Evolutionary conservation across 2,113 vertebrate species (phyloP).

Genomic region (Tylochromis polylepis): DNA sequence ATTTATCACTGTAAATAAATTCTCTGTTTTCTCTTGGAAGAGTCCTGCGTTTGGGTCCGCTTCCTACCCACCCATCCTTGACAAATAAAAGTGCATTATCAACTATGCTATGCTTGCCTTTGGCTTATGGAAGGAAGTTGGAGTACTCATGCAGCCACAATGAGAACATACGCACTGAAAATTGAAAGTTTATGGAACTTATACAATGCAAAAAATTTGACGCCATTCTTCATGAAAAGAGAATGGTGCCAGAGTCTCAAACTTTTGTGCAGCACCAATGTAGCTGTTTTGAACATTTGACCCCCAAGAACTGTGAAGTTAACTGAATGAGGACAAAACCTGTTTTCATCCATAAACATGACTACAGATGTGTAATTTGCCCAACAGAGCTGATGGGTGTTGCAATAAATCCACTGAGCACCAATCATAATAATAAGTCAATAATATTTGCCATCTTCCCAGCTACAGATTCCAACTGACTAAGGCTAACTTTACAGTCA

Average conservation of each 20-base stretch:
- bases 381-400: not conserved
- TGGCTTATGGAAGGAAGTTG: not conserved
- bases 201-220: not conserved
- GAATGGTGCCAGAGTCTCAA: not conserved
- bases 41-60: too few species aligned
- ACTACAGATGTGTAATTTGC: too few species aligned
- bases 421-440: not conserved
- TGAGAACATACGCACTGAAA: rapidly evolving
- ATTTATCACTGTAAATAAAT: too few species aligned
- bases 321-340: not conserved
- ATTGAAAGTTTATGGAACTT: not conserved
- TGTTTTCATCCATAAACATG: not conserved
- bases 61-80: too few species aligned
- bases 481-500: not conserved
- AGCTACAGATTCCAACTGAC: not conserved
- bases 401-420: not conserved
- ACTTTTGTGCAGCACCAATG: not conserved
- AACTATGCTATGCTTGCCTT: not conserved
- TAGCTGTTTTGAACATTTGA: not conserved
- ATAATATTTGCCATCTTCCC: not conserved
- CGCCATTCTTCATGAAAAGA: not conserved
- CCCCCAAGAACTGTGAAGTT: not conserved
- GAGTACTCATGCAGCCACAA: not conserved
- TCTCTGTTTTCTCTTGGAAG: too few species aligned
- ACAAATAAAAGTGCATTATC: not conserved